Evolutionary conservation across 1,140 invertebrate species (phyloP).

Genomic region (Megalopta genalis): DNA sequence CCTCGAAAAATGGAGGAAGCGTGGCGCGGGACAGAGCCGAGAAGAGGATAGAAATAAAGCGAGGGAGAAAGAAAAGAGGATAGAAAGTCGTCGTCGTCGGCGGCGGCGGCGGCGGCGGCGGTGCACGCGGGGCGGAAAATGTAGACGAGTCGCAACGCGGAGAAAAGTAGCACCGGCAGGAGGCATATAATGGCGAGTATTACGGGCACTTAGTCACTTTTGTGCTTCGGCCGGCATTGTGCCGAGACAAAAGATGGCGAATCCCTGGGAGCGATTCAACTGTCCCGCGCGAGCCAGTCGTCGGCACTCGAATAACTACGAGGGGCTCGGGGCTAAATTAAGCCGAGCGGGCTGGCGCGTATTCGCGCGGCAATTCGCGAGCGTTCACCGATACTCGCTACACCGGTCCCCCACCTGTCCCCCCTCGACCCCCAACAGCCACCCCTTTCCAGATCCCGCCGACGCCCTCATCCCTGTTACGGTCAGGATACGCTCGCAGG

Average conservation of each 20-base stretch:
- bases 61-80: no score
- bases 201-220: constrained; percentile 78
- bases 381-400: constrained; percentile 46
- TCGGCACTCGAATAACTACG: constrained; percentile 60
- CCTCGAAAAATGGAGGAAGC: background rate
- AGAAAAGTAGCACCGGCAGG: constrained; percentile 45
- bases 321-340: constrained; percentile 65
- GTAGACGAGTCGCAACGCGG: constrained; percentile 16
- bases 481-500: constrained; percentile 25
- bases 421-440: constrained; percentile 42
- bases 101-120: no score
- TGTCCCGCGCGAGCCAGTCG: constrained; percentile 66
- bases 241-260: constrained; percentile 75
- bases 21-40: background rate
- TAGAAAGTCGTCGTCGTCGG: no score
- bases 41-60: no score
- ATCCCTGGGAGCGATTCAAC: constrained; percentile 71
- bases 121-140: background rate
- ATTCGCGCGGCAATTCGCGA: constrained; percentile 36
- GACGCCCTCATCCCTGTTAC: constrained; percentile 19
- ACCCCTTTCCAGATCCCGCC: background rate
- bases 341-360: constrained; percentile 56
- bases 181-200: constrained; percentile 73
- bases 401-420: background rate
- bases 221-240: constrained; percentile 72